A percentile compares a stretch with the other conserved stretches of the same genome.
phyloP scores from a whole-genome alignment of 2,888 invertebrate genomes.

The Choristoneura rosaceana region DNA sequence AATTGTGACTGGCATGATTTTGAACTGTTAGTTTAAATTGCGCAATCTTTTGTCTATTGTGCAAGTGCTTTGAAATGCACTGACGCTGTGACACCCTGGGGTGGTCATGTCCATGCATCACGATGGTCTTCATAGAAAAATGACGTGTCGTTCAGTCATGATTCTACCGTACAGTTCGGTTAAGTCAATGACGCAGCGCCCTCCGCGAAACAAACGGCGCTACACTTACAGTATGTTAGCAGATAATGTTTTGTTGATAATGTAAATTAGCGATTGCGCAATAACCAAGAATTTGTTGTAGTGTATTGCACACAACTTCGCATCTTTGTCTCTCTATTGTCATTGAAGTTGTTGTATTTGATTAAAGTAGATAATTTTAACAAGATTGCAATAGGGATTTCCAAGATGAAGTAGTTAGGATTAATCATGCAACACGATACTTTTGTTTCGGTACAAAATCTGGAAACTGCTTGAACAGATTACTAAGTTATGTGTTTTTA shows the following conservation, averaged over 20 bases:
- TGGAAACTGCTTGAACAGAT: too few species aligned
- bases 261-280: conserved; percentile 5
- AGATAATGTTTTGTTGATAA: conserved; percentile 19
- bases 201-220: background rate
- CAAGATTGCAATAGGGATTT: conserved; percentile 1
- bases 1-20: background rate
- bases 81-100: background rate
- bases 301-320: background rate
- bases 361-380: background rate
- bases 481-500: too few species aligned
- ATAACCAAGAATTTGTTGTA: background rate
- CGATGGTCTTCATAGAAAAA: conserved; percentile 24
- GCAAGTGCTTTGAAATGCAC: conserved; percentile 37
- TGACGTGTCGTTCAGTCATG: conserved; percentile 28
- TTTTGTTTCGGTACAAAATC: background rate
- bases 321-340: background rate
- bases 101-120: conserved; percentile 15
- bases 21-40: conserved; percentile 21
- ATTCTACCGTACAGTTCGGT: conserved; percentile 5
- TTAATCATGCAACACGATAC: background rate
- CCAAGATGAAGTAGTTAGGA: background rate
- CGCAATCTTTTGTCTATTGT: conserved; percentile 37
- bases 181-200: conserved; percentile 23
- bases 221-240: background rate
- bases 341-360: background rate